phyloP scores from a whole-genome alignment of 2,888 invertebrate species.

The Philereme transversata region DNA sequence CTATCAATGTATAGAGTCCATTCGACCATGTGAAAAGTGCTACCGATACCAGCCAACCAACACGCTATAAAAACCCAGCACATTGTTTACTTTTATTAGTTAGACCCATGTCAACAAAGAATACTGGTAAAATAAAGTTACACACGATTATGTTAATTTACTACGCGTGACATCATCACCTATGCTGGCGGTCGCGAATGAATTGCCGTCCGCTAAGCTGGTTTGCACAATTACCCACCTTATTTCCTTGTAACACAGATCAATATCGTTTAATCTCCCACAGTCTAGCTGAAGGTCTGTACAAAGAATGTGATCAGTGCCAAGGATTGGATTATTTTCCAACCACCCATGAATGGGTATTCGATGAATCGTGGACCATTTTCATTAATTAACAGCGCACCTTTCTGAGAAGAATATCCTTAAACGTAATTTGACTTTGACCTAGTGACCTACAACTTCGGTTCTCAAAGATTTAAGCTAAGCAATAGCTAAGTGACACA shows the following conservation, averaged over 20 bases:
- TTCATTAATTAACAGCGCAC: slow-evolving; percentile 11
- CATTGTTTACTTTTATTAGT: slow-evolving; percentile 34
- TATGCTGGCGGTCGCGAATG: slow-evolving; percentile 28
- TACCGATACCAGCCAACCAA: too few species aligned
- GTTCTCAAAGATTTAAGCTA: not conserved
- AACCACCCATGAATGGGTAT: slow-evolving; percentile 5
- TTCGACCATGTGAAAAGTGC: not conserved
- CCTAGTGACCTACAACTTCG: slow-evolving; percentile 11
- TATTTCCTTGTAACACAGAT: slow-evolving; percentile 24
- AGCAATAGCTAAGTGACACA: not conserved
- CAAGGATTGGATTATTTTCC: slow-evolving; percentile 16
- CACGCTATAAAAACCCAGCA: slow-evolving; percentile 5
- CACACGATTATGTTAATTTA: slow-evolving; percentile 65
- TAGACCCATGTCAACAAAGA: slow-evolving; percentile 35
- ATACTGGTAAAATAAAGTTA: slow-evolving; percentile 36
- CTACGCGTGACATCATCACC: slow-evolving; percentile 70
- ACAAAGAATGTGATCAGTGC: slow-evolving; percentile 23
- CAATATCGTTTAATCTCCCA: slow-evolving; percentile 17
- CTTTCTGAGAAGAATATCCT: slow-evolving; percentile 26
- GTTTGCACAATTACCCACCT: slow-evolving; percentile 11
- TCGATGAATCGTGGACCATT: slow-evolving; percentile 15
- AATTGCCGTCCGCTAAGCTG: slow-evolving; percentile 13
- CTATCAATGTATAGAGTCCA: not conserved
- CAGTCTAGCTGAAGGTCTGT: slow-evolving; percentile 14
- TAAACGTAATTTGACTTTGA: slow-evolving; percentile 21